Percentiles rank a stretch among this genome's conserved stretches.
Evolutionary conservation across 2,888 invertebrate species (phyloP).

Genomic region (Clivina fossor): DNA sequence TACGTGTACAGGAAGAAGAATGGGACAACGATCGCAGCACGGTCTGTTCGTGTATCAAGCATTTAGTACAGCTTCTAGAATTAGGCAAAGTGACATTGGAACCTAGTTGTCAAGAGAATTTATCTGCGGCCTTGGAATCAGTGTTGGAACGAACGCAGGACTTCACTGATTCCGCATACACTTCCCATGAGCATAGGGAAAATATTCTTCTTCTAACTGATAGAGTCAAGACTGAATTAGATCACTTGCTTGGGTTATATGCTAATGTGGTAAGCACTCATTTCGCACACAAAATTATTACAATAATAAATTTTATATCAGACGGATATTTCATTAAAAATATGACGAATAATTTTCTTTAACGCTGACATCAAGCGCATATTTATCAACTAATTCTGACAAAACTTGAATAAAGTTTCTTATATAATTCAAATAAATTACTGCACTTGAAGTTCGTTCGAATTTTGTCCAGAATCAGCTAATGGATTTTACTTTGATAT

Average conservation of each 20-base stretch:
- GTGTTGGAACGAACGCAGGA: constrained; percentile 95
- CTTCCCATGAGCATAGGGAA: constrained; percentile 94
- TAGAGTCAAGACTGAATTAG: constrained; percentile 86
- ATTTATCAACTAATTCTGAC: no score
- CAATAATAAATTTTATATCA: no score
- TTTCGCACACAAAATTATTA: no score
- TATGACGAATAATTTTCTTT: no score
- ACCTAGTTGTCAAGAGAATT: constrained; percentile 67
- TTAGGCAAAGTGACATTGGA: constrained; percentile 76
- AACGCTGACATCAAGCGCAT: not conserved
- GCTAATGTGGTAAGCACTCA: constrained; percentile 77
- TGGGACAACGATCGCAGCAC: constrained; percentile 68
- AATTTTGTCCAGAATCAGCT: no score
- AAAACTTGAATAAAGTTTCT: no score
- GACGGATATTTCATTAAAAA: no score
- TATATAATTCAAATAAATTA: no score
- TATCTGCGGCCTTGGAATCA: constrained; percentile 84
- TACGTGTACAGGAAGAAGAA: constrained; percentile 57
- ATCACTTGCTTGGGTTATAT: constrained; percentile 83
- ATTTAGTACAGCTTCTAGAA: constrained; percentile 83
- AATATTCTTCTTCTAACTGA: constrained; percentile 87
- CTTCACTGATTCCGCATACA: constrained; percentile 99
- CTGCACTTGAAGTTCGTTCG: no score
- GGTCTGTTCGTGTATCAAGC: constrained; percentile 79
- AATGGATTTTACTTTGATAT: no score